Conservation (phyloP, 2,797 vertebrate species). For the Danio albolineatus region DNA sequence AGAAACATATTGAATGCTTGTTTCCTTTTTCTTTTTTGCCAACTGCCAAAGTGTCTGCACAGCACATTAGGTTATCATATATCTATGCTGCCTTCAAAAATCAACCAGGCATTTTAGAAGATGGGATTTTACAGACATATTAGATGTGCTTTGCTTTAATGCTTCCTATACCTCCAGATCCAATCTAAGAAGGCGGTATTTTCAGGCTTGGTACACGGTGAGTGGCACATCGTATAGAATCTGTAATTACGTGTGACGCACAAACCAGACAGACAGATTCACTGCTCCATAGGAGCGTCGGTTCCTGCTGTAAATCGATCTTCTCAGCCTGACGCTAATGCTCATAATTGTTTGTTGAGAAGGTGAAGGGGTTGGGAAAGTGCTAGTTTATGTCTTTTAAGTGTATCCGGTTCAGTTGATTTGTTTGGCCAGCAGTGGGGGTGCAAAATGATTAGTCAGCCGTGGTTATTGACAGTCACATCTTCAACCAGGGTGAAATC, state of each 20-base stretch:
- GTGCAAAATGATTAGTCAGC: conserved; percentile 10
- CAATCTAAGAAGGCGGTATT: not conserved
- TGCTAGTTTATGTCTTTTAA: not conserved
- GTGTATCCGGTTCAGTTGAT: not conserved
- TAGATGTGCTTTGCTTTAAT: not conserved
- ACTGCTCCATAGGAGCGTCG: not conserved
- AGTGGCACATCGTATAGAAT: conserved; percentile 4
- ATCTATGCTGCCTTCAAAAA: not conserved
- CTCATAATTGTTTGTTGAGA: conserved; percentile 17
- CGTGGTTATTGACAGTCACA: conserved; percentile 8
- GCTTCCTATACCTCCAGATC: not conserved
- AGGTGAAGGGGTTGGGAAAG: not conserved
- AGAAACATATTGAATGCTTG: not conserved
- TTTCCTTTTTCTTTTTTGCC: not conserved
- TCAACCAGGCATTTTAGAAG: not conserved
- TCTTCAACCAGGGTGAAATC: conserved; percentile 6
- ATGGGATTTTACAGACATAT: not conserved
- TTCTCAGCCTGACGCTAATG: not conserved
- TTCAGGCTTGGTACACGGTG: not conserved
- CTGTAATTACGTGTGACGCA: not conserved
- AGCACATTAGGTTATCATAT: not conserved
- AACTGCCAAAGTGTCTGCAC: not conserved
- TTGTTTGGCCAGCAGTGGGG: conserved; percentile 6
- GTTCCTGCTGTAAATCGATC: conserved; percentile 6
- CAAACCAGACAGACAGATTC: not conserved